phyloP scores from a whole-genome alignment of 2,113 vertebrate species.

The Cichladusa arquata region DNA sequence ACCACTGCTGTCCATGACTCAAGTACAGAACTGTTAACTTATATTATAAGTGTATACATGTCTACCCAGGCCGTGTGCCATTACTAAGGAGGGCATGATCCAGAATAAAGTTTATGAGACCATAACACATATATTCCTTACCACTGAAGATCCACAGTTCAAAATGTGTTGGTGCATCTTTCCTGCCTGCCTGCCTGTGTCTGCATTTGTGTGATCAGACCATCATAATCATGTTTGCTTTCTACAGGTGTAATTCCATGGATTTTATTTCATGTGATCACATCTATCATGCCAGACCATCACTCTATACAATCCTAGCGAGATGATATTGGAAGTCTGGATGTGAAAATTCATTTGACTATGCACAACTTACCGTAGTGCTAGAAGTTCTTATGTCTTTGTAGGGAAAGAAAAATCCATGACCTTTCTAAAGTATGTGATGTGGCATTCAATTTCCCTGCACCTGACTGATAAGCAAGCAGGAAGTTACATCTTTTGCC shows the following conservation, averaged over 20 bases:
- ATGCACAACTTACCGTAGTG: neutral
- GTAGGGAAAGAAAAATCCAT: constrained; percentile 5
- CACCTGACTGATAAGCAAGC: constrained; percentile 39
- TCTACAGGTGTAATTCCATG: neutral
- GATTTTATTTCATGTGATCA: rapidly evolving
- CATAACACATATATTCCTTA: neutral
- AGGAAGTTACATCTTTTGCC: constrained; percentile 48
- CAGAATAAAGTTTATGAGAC: neutral
- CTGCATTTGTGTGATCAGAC: neutral
- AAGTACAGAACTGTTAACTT: neutral
- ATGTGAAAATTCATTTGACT: neutral
- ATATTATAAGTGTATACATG: rapidly evolving
- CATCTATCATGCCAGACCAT: neutral
- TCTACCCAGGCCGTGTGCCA: neutral
- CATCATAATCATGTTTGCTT: neutral
- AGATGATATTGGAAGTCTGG: neutral
- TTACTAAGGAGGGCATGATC: neutral
- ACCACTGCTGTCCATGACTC: neutral
- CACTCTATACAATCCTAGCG: neutral
- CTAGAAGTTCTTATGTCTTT: neutral
- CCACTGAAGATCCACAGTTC: neutral
- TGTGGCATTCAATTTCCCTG: constrained; percentile 43
- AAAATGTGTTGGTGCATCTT: neutral
- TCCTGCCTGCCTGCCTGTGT: neutral
- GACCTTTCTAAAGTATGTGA: constrained; percentile 30